Percentiles rank a stretch among this genome's conserved stretches.
phyloP scores from a whole-genome alignment of 2,797 vertebrate genomes.

The Vultur gryphus region DNA sequence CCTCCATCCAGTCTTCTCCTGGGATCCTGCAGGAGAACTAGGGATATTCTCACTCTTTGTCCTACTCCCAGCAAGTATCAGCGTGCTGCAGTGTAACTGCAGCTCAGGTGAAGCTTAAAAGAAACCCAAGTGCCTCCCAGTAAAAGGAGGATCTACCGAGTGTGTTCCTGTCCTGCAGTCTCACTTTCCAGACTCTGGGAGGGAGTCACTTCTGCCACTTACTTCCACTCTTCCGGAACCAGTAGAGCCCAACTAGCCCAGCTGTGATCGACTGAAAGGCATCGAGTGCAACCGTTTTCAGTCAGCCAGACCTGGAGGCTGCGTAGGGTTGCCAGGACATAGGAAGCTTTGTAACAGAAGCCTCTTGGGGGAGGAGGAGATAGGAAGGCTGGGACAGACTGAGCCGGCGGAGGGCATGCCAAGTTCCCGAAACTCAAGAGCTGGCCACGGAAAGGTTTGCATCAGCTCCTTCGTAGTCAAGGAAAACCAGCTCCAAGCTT shows the following conservation, averaged over 20 bases:
- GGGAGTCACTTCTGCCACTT: background rate
- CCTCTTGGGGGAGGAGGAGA: background rate
- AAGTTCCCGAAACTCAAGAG: background rate
- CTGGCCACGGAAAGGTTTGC: background rate
- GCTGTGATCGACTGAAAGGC: background rate
- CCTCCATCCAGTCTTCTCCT: background rate
- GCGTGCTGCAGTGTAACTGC: background rate
- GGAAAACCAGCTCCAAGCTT: background rate
- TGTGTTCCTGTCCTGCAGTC: background rate
- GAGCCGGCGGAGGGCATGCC: background rate
- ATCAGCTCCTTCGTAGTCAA: background rate
- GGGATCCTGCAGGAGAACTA: background rate
- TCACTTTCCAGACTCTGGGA: background rate
- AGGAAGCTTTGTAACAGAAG: background rate
- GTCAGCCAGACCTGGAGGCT: background rate
- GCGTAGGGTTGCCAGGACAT: background rate
- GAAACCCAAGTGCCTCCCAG: background rate
- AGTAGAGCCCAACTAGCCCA: background rate
- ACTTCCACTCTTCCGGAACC: background rate
- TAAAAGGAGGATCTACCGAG: background rate
- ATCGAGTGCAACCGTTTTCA: accelerated
- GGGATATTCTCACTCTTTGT: background rate
- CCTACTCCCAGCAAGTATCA: background rate
- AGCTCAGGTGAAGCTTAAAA: background rate
- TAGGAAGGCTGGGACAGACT: background rate